Base-by-base conservation (phyloP, 1,140 invertebrate genomes). In the Drosophila fuyamai region DNA sequence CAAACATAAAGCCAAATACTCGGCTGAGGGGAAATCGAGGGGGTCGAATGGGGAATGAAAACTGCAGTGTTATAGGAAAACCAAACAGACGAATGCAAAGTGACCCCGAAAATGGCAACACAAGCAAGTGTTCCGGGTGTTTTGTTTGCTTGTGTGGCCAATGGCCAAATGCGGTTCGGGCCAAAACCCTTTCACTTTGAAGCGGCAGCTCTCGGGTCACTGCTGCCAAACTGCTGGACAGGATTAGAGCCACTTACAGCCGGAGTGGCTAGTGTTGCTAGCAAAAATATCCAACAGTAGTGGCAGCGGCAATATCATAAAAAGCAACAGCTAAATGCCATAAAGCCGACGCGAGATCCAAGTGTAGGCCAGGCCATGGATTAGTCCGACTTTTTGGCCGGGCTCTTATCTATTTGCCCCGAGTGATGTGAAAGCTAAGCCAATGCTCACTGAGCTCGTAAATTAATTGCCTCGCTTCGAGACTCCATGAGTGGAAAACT, bases 131-230 rank as follows among this genome's bases (percentile, higher is more conserved):
- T 68, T 32, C 40, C 60, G 38, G 29, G 10, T 61, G 56, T 54
- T 55, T 47, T 59, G 57, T 81, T 50, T 48, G 44, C 40, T 47
- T 56, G 40, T 57, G 51, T 79, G 76, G 75, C 44, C 53, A 63
- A 27, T 76, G 71, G 77, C 78, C 81, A 82, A 76, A 54, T 73
- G 67, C 65, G 75, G 74, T 78, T 78, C 50, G 63, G 59, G 47
- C 47, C 41, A 74, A 78, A 68, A 78, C 83, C 83, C 83, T 88
- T 88, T 88, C 83, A 88, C 83, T 86, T 76, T 86, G 83, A 86
- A 79, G 71, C 76, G 76, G 66, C 83, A 60, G 46, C 58, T 50
- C 63, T 63, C 54, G 67, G 76, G 83, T 73, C 81, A 73, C 79
- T 77, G 84, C 79, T 88, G 83, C 83, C 83, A 86, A 86, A 88